Base-by-base conservation (phyloP, 2,888 invertebrate species). In the Gibbula magus region DNA sequence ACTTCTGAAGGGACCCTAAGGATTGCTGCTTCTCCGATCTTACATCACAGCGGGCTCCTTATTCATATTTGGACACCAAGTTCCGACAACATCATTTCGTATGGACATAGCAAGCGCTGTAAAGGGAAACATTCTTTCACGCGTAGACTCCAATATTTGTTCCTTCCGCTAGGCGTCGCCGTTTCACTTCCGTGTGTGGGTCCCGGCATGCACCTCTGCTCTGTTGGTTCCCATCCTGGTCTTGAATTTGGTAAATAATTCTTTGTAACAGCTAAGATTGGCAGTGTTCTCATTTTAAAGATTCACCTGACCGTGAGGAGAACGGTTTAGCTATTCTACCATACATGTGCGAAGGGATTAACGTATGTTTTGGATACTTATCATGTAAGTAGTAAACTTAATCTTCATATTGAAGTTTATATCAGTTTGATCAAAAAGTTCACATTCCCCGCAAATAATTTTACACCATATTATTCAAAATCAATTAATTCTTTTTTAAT, bases 161-260 rank as follows among this genome's bases (percentile, higher is more conserved):
- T 78, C 78, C 78, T 66, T 78, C 78, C 78, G 78, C 70, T 22
- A 78, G 70, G 78, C 70, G 78, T 51, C 67, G 67, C 67, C 70
- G n/a, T 35, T 52, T 13, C n/a, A 39, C 22, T 61, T 77, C 54
- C 74, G 25, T 74, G 74, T 61, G 29, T 29, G 61, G 29, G 29
- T 61, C 61, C 61, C 61, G 25, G 61, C 61, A 61, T 61, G 61
- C 61, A 25, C 29, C 13, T 25, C 61, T 16, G 16, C 29, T 29
- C 29, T 61, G 61, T 25, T 29, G 29, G 61, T 61, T 61, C 61
- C 61, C 29, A 61, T 61, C 13, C 29, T 22, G 61, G 29, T 61
- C 61, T 61, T 25, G 13, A 13, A 45, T 8, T 29, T 61, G 22
- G 61, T 29, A 61, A 61, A 61, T 61, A 61, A 29, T 61, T 61